A percentile compares a stretch with the other conserved stretches of the same genome.
Evolutionary conservation across 2,888 invertebrate genomes (phyloP).

Genomic region (Pogonocherus hispidulus): DNA sequence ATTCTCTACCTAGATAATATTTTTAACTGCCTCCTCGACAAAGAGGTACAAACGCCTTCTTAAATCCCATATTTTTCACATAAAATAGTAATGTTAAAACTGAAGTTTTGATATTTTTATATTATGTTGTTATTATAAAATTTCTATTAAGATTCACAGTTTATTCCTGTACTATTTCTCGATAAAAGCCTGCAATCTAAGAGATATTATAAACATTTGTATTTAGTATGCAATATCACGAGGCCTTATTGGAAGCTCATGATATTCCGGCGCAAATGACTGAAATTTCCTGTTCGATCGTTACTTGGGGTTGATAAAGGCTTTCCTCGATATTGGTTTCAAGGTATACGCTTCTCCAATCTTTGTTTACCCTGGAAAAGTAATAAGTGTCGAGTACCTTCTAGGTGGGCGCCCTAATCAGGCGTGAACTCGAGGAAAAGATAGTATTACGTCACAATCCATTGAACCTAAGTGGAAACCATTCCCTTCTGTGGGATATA

Average conservation of each 20-base stretch:
- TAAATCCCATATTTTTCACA: no score
- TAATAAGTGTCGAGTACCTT: constrained; percentile 25
- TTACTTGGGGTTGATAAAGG: constrained; percentile 25
- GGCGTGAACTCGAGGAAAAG: constrained; percentile 27
- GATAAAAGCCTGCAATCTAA: neutral
- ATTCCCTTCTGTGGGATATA: constrained; percentile 22
- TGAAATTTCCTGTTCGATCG: constrained; percentile 7
- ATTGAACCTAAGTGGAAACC: constrained; percentile 29
- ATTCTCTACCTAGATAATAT: no score
- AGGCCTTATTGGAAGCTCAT: constrained; percentile 14
- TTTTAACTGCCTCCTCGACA: no score
- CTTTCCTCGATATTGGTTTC: constrained; percentile 29
- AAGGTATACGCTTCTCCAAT: constrained; percentile 7
- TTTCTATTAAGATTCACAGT: no score
- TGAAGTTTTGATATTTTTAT: no score
- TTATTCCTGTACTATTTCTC: neutral
- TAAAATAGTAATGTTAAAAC: no score
- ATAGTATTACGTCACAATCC: constrained; percentile 29
- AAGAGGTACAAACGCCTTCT: no score
- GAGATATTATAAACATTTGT: constrained; percentile 16
- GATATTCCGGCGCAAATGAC: constrained; percentile 15
- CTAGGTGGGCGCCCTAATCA: constrained; percentile 24
- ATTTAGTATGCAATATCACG: constrained; percentile 25
- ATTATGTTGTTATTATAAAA: no score
- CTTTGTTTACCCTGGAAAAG: constrained; percentile 31